phyloP scores from a whole-genome alignment of 2,888 invertebrate species.

The Aethes cnicana region DNA sequence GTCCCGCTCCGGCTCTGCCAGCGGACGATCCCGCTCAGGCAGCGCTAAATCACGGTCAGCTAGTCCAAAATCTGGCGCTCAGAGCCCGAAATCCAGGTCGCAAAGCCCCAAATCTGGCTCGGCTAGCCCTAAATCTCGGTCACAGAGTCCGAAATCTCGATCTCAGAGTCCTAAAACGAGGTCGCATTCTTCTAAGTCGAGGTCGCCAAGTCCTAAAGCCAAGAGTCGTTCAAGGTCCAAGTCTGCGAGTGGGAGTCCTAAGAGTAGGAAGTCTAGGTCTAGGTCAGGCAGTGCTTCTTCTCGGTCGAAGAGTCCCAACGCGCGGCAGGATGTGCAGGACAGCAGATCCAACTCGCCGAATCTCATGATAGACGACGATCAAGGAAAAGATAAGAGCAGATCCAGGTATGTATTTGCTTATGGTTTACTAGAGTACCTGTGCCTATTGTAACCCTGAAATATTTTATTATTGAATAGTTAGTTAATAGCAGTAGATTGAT shows the following conservation, averaged over 20 bases:
- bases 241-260: conserved; percentile 68
- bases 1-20: conserved; percentile 50
- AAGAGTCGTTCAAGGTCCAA: conserved; percentile 65
- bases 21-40: conserved; percentile 45
- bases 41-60: conserved; percentile 50
- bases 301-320: conserved; percentile 61
- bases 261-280: conserved; percentile 55
- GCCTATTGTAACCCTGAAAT: no score
- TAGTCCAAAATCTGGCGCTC: conserved; percentile 54
- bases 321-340: conserved; percentile 60
- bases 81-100: conserved; percentile 60
- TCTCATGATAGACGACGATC: conserved; percentile 78
- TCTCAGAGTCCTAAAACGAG: conserved; percentile 49
- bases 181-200: conserved; percentile 37
- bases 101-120: conserved; percentile 56
- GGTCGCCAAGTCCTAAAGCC: conserved; percentile 35
- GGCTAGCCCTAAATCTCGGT: conserved; percentile 48
- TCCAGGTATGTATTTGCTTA: no score
- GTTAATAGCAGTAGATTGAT: no score
- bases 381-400: conserved; percentile 66
- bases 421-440: no score
- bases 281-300: conserved; percentile 59
- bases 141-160: conserved; percentile 43
- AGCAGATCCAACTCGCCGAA: conserved; percentile 80
- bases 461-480: no score